Percentiles rank a stretch among this genome's conserved stretches.
Evolutionary conservation across 2,888 invertebrate genomes (phyloP).

Genomic region (Nymphalis urticae): DNA sequence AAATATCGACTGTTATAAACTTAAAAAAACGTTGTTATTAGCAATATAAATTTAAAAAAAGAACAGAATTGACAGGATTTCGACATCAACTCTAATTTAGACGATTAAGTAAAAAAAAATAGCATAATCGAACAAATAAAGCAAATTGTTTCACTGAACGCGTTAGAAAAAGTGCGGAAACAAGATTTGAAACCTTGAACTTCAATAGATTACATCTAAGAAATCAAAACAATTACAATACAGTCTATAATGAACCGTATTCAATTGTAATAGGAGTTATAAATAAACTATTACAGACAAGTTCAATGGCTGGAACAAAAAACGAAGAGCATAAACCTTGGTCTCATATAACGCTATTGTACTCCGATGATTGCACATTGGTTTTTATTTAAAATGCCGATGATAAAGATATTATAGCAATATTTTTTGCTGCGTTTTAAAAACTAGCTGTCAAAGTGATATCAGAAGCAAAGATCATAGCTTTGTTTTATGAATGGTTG

Average conservation of each 20-base stretch:
- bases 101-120: constrained; percentile 8
- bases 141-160: constrained; percentile 12
- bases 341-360: constrained; percentile 35
- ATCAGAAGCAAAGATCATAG: not conserved
- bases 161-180: constrained; percentile 31
- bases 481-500: not conserved
- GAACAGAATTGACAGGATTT: not conserved
- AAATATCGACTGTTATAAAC: no score
- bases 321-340: constrained; percentile 32
- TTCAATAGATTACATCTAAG: constrained; percentile 25
- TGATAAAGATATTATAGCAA: constrained; percentile 22
- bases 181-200: constrained; percentile 38
- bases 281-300: constrained; percentile 21
- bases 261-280: constrained; percentile 14
- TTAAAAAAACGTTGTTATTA: no score
- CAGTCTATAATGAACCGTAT: constrained; percentile 29
- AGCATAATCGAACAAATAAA: constrained; percentile 7
- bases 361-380: constrained; percentile 35
- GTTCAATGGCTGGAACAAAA: constrained; percentile 42
- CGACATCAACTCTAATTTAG: not conserved
- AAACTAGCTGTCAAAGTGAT: not conserved
- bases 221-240: constrained; percentile 13
- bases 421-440: constrained; percentile 7
- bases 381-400: constrained; percentile 23
- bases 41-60: no score